phyloP scores from a whole-genome alignment of 2,797 vertebrate species.

The Hoplostethus atlanticus region DNA sequence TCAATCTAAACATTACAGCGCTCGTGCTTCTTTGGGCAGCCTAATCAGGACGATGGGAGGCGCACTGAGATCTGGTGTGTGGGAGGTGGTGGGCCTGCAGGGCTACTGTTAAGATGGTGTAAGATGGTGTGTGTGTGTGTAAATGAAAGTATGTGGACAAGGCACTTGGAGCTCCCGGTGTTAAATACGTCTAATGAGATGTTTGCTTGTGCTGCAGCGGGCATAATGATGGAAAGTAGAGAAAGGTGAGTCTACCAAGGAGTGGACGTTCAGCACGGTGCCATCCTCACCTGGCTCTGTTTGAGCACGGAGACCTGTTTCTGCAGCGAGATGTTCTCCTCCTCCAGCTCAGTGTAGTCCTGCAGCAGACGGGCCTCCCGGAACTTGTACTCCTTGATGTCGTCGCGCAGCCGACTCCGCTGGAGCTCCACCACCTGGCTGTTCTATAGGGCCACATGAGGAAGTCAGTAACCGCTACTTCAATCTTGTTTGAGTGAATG shows the following conservation, averaged over 20 bases:
- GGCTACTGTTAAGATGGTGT: slow-evolving; percentile 3
- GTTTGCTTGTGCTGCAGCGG: background rate
- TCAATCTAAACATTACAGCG: slow-evolving; percentile 40
- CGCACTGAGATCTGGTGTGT: slow-evolving; percentile 15
- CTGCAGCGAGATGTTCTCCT: slow-evolving; percentile 98
- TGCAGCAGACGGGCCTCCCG: slow-evolving; percentile 94
- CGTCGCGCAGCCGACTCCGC: slow-evolving; percentile 92
- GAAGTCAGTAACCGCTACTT: slow-evolving; percentile 30
- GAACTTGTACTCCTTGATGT: slow-evolving; percentile 99
- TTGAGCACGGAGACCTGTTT: slow-evolving; percentile 96
- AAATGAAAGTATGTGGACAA: background rate
- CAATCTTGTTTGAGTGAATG: slow-evolving; percentile 25
- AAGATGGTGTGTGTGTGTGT: slow-evolving; percentile 5
- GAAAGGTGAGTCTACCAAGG: background rate
- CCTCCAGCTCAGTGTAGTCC: slow-evolving; percentile 97
- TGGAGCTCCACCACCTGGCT: slow-evolving; percentile 94
- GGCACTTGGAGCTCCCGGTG: slow-evolving; percentile 11
- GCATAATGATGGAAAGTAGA: slow-evolving; percentile 3
- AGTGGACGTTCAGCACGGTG: background rate
- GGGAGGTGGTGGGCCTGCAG: slow-evolving; percentile 14
- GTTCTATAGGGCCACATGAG: slow-evolving; percentile 77
- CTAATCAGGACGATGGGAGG: slow-evolving; percentile 17
- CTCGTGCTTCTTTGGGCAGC: slow-evolving; percentile 19
- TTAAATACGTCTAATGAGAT: slow-evolving; percentile 28
- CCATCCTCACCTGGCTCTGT: slow-evolving; percentile 91